Evolutionary conservation across 64 coral and sea anemone species (phyloP).

Genomic region (Dendronephthya gigantea): DNA sequence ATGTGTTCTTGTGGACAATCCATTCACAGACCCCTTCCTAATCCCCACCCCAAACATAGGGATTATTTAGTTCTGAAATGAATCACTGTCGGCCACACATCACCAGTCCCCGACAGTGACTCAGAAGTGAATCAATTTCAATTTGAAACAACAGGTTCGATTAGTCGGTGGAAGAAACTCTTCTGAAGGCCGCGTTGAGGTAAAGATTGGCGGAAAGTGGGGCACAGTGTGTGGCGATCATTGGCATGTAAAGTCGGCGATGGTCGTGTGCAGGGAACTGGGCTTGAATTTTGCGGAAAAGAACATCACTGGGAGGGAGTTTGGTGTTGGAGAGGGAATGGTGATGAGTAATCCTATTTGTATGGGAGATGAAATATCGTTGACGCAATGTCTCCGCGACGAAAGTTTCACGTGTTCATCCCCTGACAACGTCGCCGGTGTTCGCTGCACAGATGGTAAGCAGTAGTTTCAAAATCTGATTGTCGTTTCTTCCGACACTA

Average conservation of each 20-base stretch:
- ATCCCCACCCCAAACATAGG: neutral
- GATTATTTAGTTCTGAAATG: no score
- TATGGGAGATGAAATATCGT: neutral
- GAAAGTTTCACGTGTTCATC: neutral
- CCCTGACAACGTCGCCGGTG: neutral
- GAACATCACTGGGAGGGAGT: constrained; percentile 24
- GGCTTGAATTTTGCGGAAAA: constrained; percentile 44
- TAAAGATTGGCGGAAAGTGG: constrained; percentile 17
- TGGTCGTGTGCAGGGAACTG: constrained; percentile 47
- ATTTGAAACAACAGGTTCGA: constrained; percentile 20
- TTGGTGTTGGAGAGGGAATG: constrained; percentile 31
- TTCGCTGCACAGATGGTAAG: constrained; percentile 5
- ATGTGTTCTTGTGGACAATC: no score
- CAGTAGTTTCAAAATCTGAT: neutral
- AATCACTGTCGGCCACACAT: no score
- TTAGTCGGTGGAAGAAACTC: constrained; percentile 46
- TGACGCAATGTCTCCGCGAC: constrained; percentile 17
- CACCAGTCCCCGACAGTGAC: no score
- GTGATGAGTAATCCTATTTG: constrained; percentile 25
- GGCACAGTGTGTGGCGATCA: constrained; percentile 57
- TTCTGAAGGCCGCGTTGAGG: constrained; percentile 62
- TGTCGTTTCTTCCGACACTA: neutral
- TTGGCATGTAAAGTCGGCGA: constrained; percentile 40
- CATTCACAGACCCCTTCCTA: no score
- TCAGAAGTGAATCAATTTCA: no score